Evolutionary conservation across 2,888 invertebrate species (phyloP), one percentile per base, ranked within the genome.

Genomic region (Saturnia japonica): DNA sequence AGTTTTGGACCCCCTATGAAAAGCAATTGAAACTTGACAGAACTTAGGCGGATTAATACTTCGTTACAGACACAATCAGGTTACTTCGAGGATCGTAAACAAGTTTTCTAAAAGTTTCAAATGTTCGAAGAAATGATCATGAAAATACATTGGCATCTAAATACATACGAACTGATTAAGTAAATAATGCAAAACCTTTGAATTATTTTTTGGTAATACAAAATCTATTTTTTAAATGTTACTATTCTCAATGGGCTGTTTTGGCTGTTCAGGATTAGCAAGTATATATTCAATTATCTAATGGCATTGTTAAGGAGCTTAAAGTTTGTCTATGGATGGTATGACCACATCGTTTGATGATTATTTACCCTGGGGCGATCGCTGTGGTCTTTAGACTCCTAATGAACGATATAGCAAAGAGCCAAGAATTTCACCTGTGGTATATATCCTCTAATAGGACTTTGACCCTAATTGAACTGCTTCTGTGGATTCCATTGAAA

Each of bases 31-130:
- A 64, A 64, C 40, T 64, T n/a, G 19, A 64, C 64, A 40, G 40
- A 40, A 64, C 64, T 40, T 64, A 62, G 8, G 64, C 64, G 64
- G 64, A 64, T 64, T 64, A 40, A 64, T 64, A 64, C 64, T 64
- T 64, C 40, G 64, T 64, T 64, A 64, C 64, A 64, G 40, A 40
- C 34, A 40, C 64, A 64, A 64, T 40, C 64, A 40, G 64, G 40
- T 40, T 64, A 40, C 40, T 64, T 64, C 9, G 40, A 34, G 8
- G 40, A 40, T 64, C 22, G 40, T 40, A 19, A 64, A 64, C 40
- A 40, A 64, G 16, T 64, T 34, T 64, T 40, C 40, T n/a, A 19
- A 19, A 40, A 40, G 64, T 11, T n/a, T 64, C 16, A 40, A 64
- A 3, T 62, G 9, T 28, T 62, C 40, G 19, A 19, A 19, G 62